Percentiles rank a stretch among this genome's conserved stretches.
phyloP scores from a whole-genome alignment of 2,888 invertebrate genomes.

The Parnassius orleans region DNA sequence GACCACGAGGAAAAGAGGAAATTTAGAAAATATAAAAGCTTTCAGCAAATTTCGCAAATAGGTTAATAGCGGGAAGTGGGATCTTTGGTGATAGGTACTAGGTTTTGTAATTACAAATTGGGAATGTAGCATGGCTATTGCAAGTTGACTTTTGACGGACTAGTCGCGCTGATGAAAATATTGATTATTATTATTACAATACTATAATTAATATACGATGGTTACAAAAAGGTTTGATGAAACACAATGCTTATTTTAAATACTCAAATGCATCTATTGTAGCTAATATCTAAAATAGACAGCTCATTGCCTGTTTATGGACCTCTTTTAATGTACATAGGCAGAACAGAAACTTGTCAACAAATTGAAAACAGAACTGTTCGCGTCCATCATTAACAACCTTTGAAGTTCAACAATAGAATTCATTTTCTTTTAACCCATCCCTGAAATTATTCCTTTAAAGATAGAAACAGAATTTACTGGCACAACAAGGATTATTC shows the following conservation, averaged over 20 bases:
- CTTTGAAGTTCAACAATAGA: constrained; percentile 59
- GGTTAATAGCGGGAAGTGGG: no score
- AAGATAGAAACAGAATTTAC: constrained; percentile 73
- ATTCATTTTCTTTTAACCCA: constrained; percentile 70
- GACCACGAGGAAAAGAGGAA: no score
- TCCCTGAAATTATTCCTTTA: constrained; percentile 76
- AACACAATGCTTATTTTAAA: constrained; percentile 2
- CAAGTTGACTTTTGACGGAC: no score
- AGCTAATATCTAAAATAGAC: constrained; percentile 33
- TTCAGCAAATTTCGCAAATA: no score
- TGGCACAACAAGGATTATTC: constrained; percentile 64
- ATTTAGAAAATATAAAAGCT: no score
- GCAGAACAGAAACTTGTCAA: constrained; percentile 49
- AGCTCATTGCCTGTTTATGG: constrained; percentile 55
- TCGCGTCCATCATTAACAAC: constrained; percentile 37
- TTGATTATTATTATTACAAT: no score
- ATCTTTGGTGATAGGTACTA: no score
- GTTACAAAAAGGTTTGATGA: no score
- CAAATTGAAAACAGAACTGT: constrained; percentile 49
- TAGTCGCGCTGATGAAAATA: no score
- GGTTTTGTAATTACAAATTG: no score
- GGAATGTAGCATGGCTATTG: no score
- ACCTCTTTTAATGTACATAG: constrained; percentile 42
- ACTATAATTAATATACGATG: no score
- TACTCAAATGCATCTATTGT: constrained; percentile 14